These are phyloP conservation scores for Alcedo atthis DNA, from an alignment of 2,797 vertebrate species.

Conservation along the genomic window DNA sequence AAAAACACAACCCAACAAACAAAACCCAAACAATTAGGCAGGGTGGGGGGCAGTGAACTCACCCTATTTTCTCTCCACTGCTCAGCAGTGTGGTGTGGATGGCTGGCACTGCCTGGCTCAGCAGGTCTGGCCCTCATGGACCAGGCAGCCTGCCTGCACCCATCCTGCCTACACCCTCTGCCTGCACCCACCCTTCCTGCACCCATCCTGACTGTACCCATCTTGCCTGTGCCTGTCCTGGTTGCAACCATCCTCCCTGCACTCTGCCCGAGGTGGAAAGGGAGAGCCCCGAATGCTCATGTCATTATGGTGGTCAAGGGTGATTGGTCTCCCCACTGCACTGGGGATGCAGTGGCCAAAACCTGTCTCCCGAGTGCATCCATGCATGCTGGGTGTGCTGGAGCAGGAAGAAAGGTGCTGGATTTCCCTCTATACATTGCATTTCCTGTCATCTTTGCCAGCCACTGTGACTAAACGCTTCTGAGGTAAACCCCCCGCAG, in stretches of 20 bases:
- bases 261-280: not conserved
- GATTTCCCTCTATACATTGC: not conserved
- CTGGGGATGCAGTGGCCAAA: not conserved
- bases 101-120: conserved; percentile 36
- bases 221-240: not conserved
- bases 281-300: not conserved
- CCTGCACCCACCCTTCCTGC: not conserved
- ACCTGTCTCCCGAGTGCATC: not conserved
- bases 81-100: not conserved
- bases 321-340: fast-evolving
- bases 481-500: not conserved
- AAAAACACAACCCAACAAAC: not conserved
- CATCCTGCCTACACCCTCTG: not conserved
- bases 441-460: not conserved
- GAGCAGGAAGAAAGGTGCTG: not conserved
- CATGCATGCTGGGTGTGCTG: not conserved
- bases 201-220: not conserved
- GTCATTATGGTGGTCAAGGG: not conserved
- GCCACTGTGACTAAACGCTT: not conserved
- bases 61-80: not conserved
- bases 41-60: not conserved
- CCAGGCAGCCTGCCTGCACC: not conserved
- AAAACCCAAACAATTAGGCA: not conserved
- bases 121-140: not conserved
- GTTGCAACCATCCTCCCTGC: too few species aligned